Conservation (phyloP, 2,797 vertebrate genomes). For the Triplophysa bombifrons region DNA sequence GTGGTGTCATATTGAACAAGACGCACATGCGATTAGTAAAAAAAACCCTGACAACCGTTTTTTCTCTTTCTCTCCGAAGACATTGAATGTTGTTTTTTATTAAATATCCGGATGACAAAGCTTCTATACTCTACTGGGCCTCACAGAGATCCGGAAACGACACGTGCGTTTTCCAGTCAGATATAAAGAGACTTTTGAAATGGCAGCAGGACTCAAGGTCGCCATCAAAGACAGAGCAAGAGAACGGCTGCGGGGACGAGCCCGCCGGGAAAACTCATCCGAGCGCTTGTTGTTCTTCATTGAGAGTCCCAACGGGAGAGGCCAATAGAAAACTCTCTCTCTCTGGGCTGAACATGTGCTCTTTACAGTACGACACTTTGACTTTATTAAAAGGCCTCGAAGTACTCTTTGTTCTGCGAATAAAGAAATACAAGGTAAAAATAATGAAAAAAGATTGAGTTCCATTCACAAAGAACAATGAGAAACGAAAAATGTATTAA, state of each 20-base stretch:
- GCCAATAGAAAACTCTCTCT: slow-evolving; percentile 22
- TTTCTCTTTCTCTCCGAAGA: too few species aligned
- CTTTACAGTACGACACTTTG: slow-evolving; percentile 5
- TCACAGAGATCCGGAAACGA: background rate
- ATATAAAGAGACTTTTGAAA: slow-evolving; percentile 23
- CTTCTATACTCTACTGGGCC: background rate
- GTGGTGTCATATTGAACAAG: too few species aligned
- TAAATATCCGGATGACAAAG: background rate
- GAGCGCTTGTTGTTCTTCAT: slow-evolving; percentile 54
- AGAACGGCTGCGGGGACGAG: slow-evolving; percentile 48
- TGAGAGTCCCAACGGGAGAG: slow-evolving; percentile 38
- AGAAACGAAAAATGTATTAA: background rate
- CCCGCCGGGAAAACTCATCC: slow-evolving; percentile 50
- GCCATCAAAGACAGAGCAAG: slow-evolving; percentile 53
- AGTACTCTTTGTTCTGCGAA: slow-evolving; percentile 18
- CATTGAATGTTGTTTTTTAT: background rate
- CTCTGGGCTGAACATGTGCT: slow-evolving; percentile 27
- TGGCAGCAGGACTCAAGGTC: slow-evolving; percentile 51
- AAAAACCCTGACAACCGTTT: too few species aligned
- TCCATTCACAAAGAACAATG: background rate
- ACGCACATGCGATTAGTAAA: too few species aligned
- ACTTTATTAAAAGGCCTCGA: slow-evolving; percentile 25
- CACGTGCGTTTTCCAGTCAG: background rate
- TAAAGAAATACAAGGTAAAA: slow-evolving; percentile 13
- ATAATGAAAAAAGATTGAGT: background rate